Conservation (phyloP, 92 coral and sea anemone species). For the Actinostola sp. region DNA sequence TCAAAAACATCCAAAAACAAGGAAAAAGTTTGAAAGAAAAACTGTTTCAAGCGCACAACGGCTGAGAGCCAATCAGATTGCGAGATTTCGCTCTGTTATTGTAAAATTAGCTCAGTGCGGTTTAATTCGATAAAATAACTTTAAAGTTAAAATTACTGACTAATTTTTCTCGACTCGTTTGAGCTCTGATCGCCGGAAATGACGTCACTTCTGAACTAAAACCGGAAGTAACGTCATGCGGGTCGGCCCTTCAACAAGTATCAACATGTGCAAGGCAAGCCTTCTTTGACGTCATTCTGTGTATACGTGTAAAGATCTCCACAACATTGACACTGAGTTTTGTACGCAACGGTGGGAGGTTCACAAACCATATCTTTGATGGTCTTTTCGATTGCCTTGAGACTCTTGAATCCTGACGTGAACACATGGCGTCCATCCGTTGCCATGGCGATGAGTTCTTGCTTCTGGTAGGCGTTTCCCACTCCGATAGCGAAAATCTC, state of each 20-base stretch:
- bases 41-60: no score
- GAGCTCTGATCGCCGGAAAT: neutral
- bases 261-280: constrained; percentile 4
- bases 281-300: constrained; percentile 5
- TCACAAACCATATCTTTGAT: constrained; percentile 19
- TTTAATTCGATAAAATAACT: no score
- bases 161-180: neutral
- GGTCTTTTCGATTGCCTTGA: constrained; percentile 24
- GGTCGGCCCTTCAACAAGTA: neutral
- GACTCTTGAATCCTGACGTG: constrained; percentile 25
- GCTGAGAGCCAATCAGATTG: no score
- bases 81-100: no score
- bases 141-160: neutral
- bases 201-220: neutral
- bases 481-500: constrained; percentile 66
- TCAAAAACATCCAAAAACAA: no score
- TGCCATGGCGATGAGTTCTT: constrained; percentile 23
- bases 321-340: constrained; percentile 22
- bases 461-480: constrained; percentile 30
- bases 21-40: no score
- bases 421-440: constrained; percentile 34
- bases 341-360: constrained; percentile 13
- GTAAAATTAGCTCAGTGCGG: no score
- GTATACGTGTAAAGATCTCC: constrained; percentile 17
- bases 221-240: no score